Evolutionary conservation across 2,888 invertebrate species (phyloP), one percentile per base, ranked within the genome.

Genomic region (Muscina levida): DNA sequence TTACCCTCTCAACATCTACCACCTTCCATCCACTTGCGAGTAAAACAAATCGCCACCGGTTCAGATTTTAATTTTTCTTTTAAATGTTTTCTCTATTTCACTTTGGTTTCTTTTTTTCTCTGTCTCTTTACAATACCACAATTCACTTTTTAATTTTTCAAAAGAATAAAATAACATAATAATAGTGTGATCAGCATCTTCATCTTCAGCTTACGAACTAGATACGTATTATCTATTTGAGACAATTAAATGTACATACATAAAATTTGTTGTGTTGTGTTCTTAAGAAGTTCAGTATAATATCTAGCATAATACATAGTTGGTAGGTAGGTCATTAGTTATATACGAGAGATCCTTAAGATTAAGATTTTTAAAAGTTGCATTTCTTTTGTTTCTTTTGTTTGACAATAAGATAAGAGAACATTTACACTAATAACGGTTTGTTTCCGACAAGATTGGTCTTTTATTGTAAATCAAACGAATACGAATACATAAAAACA

Each of bases 391-490:
- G 17, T 0, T 62, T 67, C 26, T 4, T 44, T 59, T 19, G 17
- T 66, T 72, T 70, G 57, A 81, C 77, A 77, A 62, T 81, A 46
- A 80, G 62, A 62, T 10, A 24, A 57, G 31, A 73, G 74, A 77
- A 81, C 77, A 81, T 81, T 81, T 77, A 81, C 77, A 81, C 62
- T 81, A 68, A 77, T 71, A 81, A 81, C 73, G 73, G 19, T 22
- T 56, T 17, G 22, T 6, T 42, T 66, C 42, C 42, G 68, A 68
- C 76, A 76, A 51, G 4, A 51, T 73, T 80, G 73, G 73, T 77
- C 77, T 57, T 13, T n/a, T 17, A 70, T 80, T 56, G 48, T 56
- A 71, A 57, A 46, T 42, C 42, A 56, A 53, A 15, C 24, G 56
- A 62, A 5, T n/a, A n/a, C n/a, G n/a, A n/a, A n/a, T n/a, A n/a